A percentile compares a stretch with the other conserved stretches of the same genome.
Evolutionary conservation across 2,113 vertebrate genomes (phyloP).

Genomic region (Phylloscopus whistleri): DNA sequence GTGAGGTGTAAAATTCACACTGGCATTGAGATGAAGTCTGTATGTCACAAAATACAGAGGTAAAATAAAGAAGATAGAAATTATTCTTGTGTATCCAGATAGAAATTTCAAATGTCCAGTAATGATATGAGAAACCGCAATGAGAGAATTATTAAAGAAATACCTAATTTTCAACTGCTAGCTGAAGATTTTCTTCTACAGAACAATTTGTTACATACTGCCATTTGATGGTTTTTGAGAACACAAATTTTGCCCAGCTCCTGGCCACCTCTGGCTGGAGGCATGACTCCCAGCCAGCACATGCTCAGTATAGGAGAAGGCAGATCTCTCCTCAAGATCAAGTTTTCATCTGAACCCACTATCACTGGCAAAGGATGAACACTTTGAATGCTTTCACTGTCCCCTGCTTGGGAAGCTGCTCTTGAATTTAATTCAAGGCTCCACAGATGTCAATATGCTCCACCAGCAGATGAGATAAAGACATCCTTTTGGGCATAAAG

Average conservation of each 20-base stretch:
- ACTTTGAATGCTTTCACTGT: background rate
- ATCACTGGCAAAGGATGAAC: background rate
- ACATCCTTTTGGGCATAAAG: background rate
- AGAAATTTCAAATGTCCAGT: background rate
- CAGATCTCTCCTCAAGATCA: fast-evolving
- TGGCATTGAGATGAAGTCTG: background rate
- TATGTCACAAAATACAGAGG: background rate
- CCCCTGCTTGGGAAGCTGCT: background rate
- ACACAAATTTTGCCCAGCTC: background rate
- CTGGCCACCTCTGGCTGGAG: background rate
- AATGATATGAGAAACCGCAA: background rate
- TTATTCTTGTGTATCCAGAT: background rate
- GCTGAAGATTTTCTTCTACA: background rate
- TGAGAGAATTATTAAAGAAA: background rate
- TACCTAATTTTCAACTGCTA: background rate
- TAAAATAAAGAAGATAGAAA: background rate
- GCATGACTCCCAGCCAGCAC: too few relatives aligned
- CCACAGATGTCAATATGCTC: background rate
- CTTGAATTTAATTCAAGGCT: background rate
- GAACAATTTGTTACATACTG: background rate
- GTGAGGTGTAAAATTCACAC: background rate
- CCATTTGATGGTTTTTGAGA: background rate
- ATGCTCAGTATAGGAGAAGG: background rate
- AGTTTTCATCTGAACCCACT: background rate
- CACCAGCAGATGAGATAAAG: background rate